A percentile compares a stretch with the other conserved stretches of the same genome.
Conservation (phyloP, 2,797 vertebrate genomes). For the Cynopterus sphinx region DNA sequence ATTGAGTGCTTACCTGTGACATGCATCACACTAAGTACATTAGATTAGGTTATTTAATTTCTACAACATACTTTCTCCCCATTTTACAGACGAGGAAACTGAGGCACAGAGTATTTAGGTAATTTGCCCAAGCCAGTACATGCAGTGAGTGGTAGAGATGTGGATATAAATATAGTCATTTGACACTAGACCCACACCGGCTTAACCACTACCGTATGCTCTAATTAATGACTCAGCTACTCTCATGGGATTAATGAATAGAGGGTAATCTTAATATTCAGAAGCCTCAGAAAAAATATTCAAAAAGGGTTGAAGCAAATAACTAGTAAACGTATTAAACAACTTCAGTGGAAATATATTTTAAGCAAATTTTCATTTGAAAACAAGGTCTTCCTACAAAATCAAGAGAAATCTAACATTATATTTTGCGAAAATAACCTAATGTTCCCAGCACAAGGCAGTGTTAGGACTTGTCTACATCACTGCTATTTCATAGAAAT, state of each 20-base stretch:
- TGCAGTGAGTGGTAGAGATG: not conserved
- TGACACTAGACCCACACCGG: not conserved
- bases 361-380: slow-evolving; percentile 1
- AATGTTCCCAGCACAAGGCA: not conserved
- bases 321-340: not conserved
- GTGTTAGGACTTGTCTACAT: not conserved
- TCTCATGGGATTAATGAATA: not conserved
- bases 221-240: not conserved
- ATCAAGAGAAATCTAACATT: not conserved
- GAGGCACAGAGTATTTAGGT: not conserved
- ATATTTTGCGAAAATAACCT: not conserved
- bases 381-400: not conserved
- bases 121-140: not conserved
- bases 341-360: not conserved
- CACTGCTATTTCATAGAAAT: not conserved
- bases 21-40: not conserved
- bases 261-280: not conserved
- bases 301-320: not conserved
- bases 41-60: not conserved
- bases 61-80: not conserved
- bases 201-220: not conserved
- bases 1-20: not conserved
- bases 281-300: not conserved
- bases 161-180: not conserved
- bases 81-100: not conserved